These are phyloP conservation scores for roundworm (Caenorhabditis elegans) DNA, from an alignment of 1,140 invertebrate species.

Conservation along the genomic window DNA sequence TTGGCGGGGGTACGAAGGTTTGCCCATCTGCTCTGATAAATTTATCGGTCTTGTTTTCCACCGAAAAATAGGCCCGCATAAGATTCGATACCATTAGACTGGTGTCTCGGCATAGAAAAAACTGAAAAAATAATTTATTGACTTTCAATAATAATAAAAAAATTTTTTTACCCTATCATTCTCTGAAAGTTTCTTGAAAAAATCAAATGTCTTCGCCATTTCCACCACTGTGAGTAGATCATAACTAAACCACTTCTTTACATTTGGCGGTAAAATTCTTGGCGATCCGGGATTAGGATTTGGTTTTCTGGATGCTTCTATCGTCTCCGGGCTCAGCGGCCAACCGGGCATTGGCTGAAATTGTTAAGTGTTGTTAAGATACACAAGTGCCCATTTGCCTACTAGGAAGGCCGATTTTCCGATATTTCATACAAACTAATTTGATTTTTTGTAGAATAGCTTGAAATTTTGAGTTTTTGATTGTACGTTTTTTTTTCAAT, in stretches of 20 bases:
- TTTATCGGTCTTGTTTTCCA: background rate
- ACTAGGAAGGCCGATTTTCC: too few species aligned
- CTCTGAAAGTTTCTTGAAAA: background rate
- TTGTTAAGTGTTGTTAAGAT: too few species aligned
- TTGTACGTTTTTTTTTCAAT: background rate
- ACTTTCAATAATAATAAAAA: too few species aligned
- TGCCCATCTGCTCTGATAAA: background rate
- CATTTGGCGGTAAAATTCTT: background rate
- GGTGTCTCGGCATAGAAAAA: background rate
- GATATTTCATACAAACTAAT: too few species aligned
- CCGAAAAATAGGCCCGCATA: background rate
- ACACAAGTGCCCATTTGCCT: too few species aligned
- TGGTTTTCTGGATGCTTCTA: background rate
- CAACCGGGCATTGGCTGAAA: constrained; percentile 7
- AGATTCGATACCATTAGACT: background rate
- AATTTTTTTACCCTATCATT: background rate
- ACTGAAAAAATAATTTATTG: background rate
- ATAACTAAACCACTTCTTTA: background rate
- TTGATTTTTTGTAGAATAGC: too few species aligned
- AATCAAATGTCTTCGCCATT: background rate
- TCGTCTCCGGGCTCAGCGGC: background rate
- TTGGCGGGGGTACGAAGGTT: background rate
- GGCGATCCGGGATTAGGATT: background rate
- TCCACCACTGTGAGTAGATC: background rate
- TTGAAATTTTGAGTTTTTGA: too few species aligned